Evolutionary conservation across 2,113 vertebrate species (phyloP), one percentile per base, ranked within the genome.

Genomic region (Hydrolagus affinis): DNA sequence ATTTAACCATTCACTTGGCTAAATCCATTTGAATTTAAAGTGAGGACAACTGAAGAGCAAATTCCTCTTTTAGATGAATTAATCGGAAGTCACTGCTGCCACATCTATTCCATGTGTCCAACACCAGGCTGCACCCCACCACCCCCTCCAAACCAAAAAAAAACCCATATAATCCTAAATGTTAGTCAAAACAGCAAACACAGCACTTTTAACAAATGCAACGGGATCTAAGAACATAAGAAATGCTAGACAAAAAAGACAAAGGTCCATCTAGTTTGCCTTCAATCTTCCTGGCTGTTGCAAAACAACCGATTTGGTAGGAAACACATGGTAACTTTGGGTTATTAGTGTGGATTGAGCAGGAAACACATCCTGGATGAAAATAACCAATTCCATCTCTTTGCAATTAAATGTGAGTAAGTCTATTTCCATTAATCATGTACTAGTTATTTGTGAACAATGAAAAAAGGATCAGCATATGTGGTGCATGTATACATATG

Each of bases 271-370:
- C n/a, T n/a, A n/a, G n/a, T n/a, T n/a, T n/a, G n/a, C n/a, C n/a
- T n/a, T n/a, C n/a, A n/a, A n/a, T n/a, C n/a, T n/a, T n/a, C n/a
- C n/a, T n/a, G n/a, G n/a, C n/a, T n/a, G n/a, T n/a, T n/a, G n/a
- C n/a, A n/a, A n/a, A n/a, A n/a, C n/a, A n/a, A n/a, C n/a, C n/a
- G n/a, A n/a, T n/a, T n/a, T 32, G 28, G 64, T 60, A 66, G 78
- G 62, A 83, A 32, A 78, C n/a, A 25, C 23, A 23, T 78, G 76
- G 25, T 59, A 78, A 78, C 23, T 28, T 78, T 60, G 76, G 23
- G 59, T 44, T 44, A 44, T 44, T 44, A 44, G 44, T 44, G 44
- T 44, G 44, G 44, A 44, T 6, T 44, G 44, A 44, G 23, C 76
- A 62, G 11, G 8, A 10, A 23, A 2, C 70, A 70, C 59, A 15